Evolutionary conservation across 2,888 invertebrate species (phyloP).

Genomic region (Tetragonula carbonaria): DNA sequence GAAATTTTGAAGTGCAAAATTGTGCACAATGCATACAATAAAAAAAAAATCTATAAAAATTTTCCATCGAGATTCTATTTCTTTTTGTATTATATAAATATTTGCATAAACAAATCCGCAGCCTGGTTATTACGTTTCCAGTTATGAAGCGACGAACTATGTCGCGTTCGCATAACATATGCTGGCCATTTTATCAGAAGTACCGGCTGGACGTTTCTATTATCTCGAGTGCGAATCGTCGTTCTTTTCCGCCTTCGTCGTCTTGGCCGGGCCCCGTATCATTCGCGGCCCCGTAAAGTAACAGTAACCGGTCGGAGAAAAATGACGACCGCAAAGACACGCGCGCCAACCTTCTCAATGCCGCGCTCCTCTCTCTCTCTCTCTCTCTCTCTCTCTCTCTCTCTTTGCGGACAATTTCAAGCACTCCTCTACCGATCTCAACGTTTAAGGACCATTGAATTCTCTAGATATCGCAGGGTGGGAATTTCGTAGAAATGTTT

Average conservation of each 20-base stretch:
- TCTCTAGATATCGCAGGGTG: no score
- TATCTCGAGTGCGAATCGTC: conserved; percentile 63
- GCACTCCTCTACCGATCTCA: no score
- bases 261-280: conserved; percentile 14
- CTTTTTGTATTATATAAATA: not conserved
- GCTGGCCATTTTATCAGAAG: conserved; percentile 48
- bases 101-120: not conserved
- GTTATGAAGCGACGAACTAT: conserved; percentile 52
- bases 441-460: no score
- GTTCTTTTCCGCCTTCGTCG: conserved; percentile 51
- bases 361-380: not conserved
- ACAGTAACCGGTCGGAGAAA: conserved; percentile 27
- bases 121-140: conserved; percentile 54
- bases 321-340: conserved; percentile 10
- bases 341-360: conserved; percentile 33
- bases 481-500: no score
- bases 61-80: not conserved
- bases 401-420: not conserved
- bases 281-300: conserved; percentile 48
- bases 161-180: conserved; percentile 36
- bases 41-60: no score
- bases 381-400: not conserved
- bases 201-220: conserved; percentile 57
- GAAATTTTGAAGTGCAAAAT: no score
- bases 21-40: no score